These are phyloP conservation scores for Illadopsis cleaveri DNA, from an alignment of 2,113 vertebrate species.

Conservation along the genomic window DNA sequence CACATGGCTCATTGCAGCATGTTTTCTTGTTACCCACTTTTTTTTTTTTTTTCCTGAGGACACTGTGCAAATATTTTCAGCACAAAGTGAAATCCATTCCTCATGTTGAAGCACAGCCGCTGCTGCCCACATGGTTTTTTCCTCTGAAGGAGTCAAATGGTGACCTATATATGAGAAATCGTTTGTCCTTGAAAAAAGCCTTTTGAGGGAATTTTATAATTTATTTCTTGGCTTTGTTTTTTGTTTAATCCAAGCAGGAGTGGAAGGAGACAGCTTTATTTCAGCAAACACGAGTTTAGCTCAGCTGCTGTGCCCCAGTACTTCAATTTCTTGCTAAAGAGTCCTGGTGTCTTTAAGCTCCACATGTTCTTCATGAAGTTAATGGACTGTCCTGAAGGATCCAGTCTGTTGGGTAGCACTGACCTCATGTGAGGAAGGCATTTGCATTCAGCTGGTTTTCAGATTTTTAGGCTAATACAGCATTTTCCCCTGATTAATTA, in stretches of 20 bases:
- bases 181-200: neutral
- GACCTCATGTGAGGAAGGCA: neutral
- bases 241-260: neutral
- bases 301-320: neutral
- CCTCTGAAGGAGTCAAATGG: neutral
- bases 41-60: neutral
- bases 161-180: neutral
- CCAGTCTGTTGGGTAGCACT: neutral
- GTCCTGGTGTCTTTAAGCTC: neutral
- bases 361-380: neutral
- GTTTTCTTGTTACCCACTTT: constrained; percentile 10
- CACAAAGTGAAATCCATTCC: neutral
- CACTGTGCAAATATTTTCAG: neutral
- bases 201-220: neutral
- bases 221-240: neutral
- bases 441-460: constrained; percentile 24
- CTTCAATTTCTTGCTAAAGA: neutral
- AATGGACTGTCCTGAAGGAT: neutral
- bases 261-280: neutral
- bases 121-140: neutral
- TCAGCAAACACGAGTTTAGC: neutral
- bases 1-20: constrained; percentile 37
- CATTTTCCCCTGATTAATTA: constrained; percentile 32
- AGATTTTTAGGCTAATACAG: constrained; percentile 20
- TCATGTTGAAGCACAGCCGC: neutral